Evolutionary conservation across 2,797 vertebrate genomes (phyloP).

Genomic region (Balearica regulorum): DNA sequence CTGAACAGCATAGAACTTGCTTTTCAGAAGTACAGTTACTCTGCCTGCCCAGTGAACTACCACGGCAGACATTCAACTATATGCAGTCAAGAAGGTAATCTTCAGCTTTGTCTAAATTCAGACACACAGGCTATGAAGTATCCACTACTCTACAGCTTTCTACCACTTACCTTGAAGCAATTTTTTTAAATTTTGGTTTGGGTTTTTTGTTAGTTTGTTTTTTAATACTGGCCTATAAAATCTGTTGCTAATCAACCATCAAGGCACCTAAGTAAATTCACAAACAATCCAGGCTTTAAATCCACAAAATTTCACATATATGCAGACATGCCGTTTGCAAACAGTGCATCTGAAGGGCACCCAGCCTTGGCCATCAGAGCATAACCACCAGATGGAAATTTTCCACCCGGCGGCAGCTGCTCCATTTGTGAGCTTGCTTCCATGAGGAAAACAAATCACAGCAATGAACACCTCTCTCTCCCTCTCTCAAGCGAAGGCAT

Average conservation of each 20-base stretch:
- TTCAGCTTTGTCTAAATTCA: not conserved
- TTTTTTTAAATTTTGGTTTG: not conserved
- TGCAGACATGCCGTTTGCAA: not conserved
- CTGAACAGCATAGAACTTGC: not conserved
- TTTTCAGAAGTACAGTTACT: not conserved
- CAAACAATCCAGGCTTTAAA: not conserved
- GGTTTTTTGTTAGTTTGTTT: not conserved
- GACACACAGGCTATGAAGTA: not conserved
- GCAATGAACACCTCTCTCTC: not conserved
- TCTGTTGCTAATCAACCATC: slow-evolving; percentile 8
- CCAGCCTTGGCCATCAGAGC: not conserved
- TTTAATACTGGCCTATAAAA: slow-evolving; percentile 13
- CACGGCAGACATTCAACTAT: not conserved
- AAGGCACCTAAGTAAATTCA: slow-evolving; percentile 43
- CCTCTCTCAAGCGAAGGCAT: not conserved
- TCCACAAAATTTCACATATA: not conserved
- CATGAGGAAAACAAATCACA: not conserved
- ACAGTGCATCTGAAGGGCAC: not conserved
- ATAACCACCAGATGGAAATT: not conserved
- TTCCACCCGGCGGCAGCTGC: not conserved
- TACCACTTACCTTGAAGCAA: not conserved
- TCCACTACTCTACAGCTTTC: not conserved
- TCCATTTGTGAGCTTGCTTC: not conserved
- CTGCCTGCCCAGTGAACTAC: not conserved
- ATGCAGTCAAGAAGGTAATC: not conserved